Evolutionary conservation across 2,113 vertebrate genomes (phyloP).

Genomic region (Mellivora capensis): DNA sequence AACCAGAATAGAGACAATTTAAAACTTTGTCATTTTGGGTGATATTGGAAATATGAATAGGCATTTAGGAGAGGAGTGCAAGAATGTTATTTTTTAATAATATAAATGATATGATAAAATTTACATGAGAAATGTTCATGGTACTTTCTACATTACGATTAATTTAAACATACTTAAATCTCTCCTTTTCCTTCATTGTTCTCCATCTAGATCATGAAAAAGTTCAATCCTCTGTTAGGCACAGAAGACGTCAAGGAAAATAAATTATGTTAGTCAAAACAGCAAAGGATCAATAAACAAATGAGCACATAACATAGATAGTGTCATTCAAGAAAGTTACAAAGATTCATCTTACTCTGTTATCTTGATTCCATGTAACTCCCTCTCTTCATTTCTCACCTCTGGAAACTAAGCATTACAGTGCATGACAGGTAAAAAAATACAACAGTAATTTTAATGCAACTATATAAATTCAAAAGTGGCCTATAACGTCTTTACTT

Average conservation of each 20-base stretch:
- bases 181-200: not conserved
- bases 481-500: not conserved
- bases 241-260: constrained; percentile 40
- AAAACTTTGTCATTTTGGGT: constrained; percentile 21
- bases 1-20: not conserved
- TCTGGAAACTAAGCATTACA: not conserved
- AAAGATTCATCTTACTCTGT: constrained; percentile 30
- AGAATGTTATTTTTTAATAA: constrained; percentile 26
- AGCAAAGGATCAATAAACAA: constrained; percentile 59
- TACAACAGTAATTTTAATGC: not conserved
- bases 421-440: not conserved
- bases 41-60: constrained; percentile 41
- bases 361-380: not conserved
- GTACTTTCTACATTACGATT: not conserved
- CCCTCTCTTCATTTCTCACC: not conserved
- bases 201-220: not conserved
- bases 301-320: not conserved
- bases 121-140: not conserved
- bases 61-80: not conserved
- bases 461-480: not conserved
- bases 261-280: constrained; percentile 54
- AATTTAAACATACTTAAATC: not conserved
- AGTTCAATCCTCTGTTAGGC: constrained; percentile 1
- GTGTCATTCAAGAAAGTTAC: constrained; percentile 13
- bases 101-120: not conserved